phyloP scores from a whole-genome alignment of 2,888 invertebrate genomes.

The Sarcophaga carnaria region DNA sequence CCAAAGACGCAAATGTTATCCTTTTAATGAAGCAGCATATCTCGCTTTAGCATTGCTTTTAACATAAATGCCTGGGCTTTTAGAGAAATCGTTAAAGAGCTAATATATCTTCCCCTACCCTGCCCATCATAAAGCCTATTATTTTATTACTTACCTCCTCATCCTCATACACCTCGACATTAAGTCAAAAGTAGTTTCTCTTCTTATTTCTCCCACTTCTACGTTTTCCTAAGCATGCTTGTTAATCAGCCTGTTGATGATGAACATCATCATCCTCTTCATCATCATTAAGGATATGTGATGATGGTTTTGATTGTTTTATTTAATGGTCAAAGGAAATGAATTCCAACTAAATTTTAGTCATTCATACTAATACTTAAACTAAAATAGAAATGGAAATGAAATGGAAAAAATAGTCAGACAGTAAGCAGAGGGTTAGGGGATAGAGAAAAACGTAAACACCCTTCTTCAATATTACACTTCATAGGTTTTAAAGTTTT shows the following conservation, averaged over 20 bases:
- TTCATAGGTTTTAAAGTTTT: too few relatives aligned
- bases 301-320: constrained; percentile 41
- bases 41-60: too few relatives aligned
- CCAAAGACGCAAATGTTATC: constrained; percentile 25
- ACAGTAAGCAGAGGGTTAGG: neutral
- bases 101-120: too few relatives aligned
- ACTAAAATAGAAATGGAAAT: neutral
- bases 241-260: constrained; percentile 41
- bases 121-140: too few relatives aligned
- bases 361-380: constrained; percentile 5
- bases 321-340: constrained; percentile 59
- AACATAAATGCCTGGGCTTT: too few relatives aligned
- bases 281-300: constrained; percentile 24
- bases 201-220: neutral
- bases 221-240: constrained; percentile 19
- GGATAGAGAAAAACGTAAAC: too few relatives aligned
- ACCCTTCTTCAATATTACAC: too few relatives aligned
- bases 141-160: neutral
- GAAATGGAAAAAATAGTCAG: neutral
- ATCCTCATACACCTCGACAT: neutral
- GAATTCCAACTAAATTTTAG: constrained; percentile 36
- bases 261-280: constrained; percentile 34
- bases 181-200: constrained; percentile 1
- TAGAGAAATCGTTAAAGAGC: too few relatives aligned
- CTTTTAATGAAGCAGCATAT: neutral